Evolutionary conservation across 2,888 invertebrate species (phyloP).

Genomic region (Acleris laterana): DNA sequence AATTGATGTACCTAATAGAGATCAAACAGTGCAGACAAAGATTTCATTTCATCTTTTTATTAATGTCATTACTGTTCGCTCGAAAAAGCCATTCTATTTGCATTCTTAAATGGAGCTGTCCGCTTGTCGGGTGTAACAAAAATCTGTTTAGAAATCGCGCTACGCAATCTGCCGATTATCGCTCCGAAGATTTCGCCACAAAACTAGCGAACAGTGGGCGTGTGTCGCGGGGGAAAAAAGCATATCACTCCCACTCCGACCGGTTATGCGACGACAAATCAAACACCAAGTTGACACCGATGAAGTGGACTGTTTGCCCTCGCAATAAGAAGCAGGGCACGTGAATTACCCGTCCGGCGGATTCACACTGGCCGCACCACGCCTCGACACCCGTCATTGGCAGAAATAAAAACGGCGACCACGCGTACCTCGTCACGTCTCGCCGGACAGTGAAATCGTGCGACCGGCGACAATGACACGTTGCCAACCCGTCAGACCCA

Average conservation of each 20-base stretch:
- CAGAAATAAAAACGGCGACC: constrained; percentile 84
- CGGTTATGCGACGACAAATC: constrained; percentile 63
- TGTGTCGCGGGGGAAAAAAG: constrained; percentile 75
- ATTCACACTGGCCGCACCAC: constrained; percentile 74
- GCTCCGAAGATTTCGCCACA: constrained; percentile 62
- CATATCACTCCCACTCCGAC: constrained; percentile 81
- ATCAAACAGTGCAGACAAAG: constrained; percentile 41
- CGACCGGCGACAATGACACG: constrained; percentile 79
- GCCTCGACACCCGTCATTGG: constrained; percentile 84
- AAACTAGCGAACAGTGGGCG: constrained; percentile 68
- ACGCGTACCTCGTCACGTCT: constrained; percentile 83
- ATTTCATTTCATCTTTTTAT: constrained; percentile 42
- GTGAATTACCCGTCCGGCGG: constrained; percentile 49
- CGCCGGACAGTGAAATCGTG: constrained; percentile 81
- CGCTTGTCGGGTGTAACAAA: constrained; percentile 7
- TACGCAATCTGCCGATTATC: constrained; percentile 57
- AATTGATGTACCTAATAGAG: constrained; percentile 55
- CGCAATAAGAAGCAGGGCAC: constrained; percentile 55
- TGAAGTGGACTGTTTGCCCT: constrained; percentile 55
- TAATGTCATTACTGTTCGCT: constrained; percentile 42
- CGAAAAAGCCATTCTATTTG: constrained; percentile 4
- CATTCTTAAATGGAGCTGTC: constrained; percentile 13
- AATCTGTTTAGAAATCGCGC: constrained; percentile 58
- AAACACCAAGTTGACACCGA: constrained; percentile 43
- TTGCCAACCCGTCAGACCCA: constrained; percentile 57